Conservation (phyloP, 2,888 invertebrate species). For the Dinocampus coccinellae region DNA sequence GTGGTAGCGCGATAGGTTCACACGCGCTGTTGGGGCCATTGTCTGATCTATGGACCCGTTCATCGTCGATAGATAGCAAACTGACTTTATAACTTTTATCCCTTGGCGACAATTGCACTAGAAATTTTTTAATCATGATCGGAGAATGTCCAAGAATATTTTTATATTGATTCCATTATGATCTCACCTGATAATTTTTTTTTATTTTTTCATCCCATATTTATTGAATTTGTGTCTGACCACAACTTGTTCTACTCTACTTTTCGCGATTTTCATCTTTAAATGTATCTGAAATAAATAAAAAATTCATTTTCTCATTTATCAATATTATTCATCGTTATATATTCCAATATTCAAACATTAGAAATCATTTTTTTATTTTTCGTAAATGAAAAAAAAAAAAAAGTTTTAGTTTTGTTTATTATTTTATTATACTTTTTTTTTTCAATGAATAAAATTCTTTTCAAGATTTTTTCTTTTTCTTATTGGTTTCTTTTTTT, state of each 20-base stretch:
- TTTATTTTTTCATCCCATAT: background rate
- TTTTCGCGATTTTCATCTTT: background rate
- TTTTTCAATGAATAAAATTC: background rate
- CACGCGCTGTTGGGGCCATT: slow-evolving; percentile 45
- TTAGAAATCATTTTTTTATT: too few relatives aligned
- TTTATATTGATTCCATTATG: background rate
- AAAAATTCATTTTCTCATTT: background rate
- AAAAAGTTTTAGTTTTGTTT: too few relatives aligned
- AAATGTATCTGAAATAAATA: background rate
- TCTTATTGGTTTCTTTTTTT: slow-evolving; percentile 10
- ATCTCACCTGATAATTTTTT: too few relatives aligned
- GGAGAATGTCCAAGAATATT: slow-evolving; percentile 24
- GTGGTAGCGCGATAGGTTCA: background rate
- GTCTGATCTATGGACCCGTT: slow-evolving; percentile 60
- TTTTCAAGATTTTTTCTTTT: slow-evolving; percentile 17
- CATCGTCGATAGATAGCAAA: slow-evolving; percentile 60
- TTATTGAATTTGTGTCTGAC: background rate
- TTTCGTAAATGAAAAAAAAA: background rate
- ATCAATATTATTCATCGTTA: too few relatives aligned
- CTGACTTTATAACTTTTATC: slow-evolving; percentile 58
- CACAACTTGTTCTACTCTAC: background rate
- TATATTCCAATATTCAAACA: too few relatives aligned
- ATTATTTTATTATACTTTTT: background rate
- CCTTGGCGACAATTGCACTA: slow-evolving; percentile 53
- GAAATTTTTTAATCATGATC: slow-evolving; percentile 54